Base-by-base conservation (phyloP, 2,888 invertebrate species). In the Andrena chrysosceles region DNA sequence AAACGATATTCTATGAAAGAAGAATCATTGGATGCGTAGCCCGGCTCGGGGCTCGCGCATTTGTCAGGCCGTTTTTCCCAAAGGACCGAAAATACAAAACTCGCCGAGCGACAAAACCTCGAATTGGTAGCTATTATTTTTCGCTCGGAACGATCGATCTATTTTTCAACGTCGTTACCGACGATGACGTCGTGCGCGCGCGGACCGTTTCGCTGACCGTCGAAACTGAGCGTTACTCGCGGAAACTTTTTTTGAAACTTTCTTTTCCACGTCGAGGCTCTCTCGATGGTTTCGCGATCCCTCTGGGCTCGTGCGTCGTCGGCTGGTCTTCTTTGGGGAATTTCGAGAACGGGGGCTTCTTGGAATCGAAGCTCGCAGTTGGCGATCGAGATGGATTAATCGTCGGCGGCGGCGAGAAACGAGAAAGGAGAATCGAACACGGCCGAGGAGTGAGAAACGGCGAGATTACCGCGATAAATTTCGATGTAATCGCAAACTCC, bases 1-100 rank as follows among this genome's bases (percentile, higher is more conserved):
- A 76, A 82, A 75, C 68, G 82, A 82, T 81, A 71, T 75, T 71
- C 67, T 68, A 71, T 75, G 81, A 82, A 82, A 82, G 81, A 82
- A 75, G 75, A 75, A 82, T 81, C 81, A 81, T 82, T 33, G 69
- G 33, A 35, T 10, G 71, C 66, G 13, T 48, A 26, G 49, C n/a
- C 49, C 10, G 29, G 52, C 8, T 8, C 31, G 56, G 20, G 33
- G 42, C 62, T 59, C 42, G 56, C 64, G 80, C 81, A 60, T 81
- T 81, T 80, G 69, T 81, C 81, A 74, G 74, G 8, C 54, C 42
- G 70, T 33, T 26, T 35, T 23, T 74, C 81, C 81, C 64, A 26
- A 48, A 60, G 81, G 81, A 26, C 68, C 81, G 73, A 26, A 26
- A 20, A 49, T 31, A n/a, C 48, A 35, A 60, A 69, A 42, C 42